Base-by-base conservation (phyloP, 2,113 vertebrate species). In the Anser brachyrhynchus region DNA sequence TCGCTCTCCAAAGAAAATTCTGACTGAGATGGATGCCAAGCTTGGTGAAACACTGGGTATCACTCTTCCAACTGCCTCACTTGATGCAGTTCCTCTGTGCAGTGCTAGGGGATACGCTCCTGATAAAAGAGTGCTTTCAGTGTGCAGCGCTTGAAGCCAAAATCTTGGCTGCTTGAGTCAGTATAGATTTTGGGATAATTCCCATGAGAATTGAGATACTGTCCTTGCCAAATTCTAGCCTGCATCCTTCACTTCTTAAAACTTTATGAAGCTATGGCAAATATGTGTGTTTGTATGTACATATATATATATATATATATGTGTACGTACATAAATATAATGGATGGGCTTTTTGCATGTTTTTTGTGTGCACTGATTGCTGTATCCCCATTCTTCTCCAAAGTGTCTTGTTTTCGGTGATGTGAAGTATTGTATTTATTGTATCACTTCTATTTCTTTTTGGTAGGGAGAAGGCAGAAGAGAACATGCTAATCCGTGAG, bases 401-500 rank as follows among this genome's bases (percentile, higher is more conserved):
- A 87, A 76, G 19, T 5, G 0, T 14, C 35, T 84, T 18, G 25
- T 39, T 94, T 85, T 90, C 2, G 1, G 19, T 76, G 29, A 54
- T 77, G 64, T 71, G 62, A 75, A 64, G 58, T 87, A 46, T 74
- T 35, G 11, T 78, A 41, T 79, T 86, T 89, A 62, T 28, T 90
- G n/a, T 81, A 71, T 96, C 62, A 84, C 41, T 92, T 83, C 49
- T 84, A 51, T 90, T 92, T 93, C 20, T 65, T 90, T 67, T 74
- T 80, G 90, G 26, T 76, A 98, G 98, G 95, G 98, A 98, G 96
- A 98, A 98, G 86, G 96, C 97, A 83, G 98, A 98, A 92, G 97
- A 98, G 65, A 98, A 96, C 59, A 84, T 96, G 43, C 94, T 98
- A 76, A 84, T 97, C 72, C 96, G 78, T 1, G 98, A 98, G 89